phyloP scores from a whole-genome alignment of 2,113 vertebrate species.

The Glareola pratincola region DNA sequence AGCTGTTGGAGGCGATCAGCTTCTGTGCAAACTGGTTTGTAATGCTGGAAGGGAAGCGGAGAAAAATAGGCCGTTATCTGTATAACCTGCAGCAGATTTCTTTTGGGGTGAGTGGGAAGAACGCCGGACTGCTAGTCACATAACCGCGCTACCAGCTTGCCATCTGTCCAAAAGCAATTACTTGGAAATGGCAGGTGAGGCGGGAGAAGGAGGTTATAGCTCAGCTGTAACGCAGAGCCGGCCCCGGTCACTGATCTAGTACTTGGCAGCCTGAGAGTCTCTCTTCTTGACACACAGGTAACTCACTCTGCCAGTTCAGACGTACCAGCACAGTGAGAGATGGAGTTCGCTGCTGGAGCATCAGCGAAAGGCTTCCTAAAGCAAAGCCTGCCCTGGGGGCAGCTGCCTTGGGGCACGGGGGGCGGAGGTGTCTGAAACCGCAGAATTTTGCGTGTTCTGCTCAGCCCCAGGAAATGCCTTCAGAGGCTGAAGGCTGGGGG shows the following conservation, averaged over 20 bases:
- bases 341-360: not conserved
- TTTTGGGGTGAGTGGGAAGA: not conserved
- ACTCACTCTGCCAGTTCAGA: conserved; percentile 35
- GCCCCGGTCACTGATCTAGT: not conserved
- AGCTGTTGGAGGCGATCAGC: not conserved
- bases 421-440: accelerated
- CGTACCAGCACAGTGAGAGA: not conserved
- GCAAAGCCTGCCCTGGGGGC: not conserved
- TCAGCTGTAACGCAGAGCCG: not conserved
- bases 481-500: not conserved
- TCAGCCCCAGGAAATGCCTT: not conserved
- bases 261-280: not conserved
- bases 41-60: not conserved
- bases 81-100: not conserved
- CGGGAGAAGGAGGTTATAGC: not conserved
- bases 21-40: not conserved
- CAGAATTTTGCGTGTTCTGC: not conserved
- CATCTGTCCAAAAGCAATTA: conserved; percentile 70
- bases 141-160: not conserved
- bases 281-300: conserved; percentile 46
- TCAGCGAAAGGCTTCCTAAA: not conserved
- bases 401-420: not conserved
- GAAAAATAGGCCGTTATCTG: not conserved
- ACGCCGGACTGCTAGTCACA: not conserved
- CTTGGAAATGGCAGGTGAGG: conserved; percentile 33